Percentiles rank a stretch among this genome's conserved stretches.
Conservation (phyloP, 1,140 invertebrate genomes). For the Aphis craccivora region DNA sequence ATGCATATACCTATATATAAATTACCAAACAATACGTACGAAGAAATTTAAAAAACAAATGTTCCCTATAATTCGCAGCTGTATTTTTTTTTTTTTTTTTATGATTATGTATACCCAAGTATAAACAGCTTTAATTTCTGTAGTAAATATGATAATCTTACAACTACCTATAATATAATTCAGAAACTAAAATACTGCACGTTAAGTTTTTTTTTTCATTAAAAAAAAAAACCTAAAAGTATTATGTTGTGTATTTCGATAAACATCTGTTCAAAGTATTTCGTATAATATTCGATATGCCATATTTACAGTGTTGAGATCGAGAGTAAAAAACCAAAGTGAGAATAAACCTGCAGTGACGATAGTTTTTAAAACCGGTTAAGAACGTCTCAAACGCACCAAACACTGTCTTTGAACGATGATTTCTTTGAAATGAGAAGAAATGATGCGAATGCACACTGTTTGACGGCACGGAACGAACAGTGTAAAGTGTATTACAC, state of each 20-base stretch:
- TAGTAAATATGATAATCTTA: background rate
- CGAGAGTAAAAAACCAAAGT: background rate
- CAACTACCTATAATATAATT: background rate
- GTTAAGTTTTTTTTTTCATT: background rate
- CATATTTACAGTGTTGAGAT: background rate
- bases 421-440: background rate
- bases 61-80: too few species aligned
- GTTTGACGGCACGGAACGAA: background rate
- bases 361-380: slow-evolving; percentile 19
- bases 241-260: background rate
- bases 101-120: background rate
- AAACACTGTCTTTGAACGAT: background rate
- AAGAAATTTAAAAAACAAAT: too few species aligned
- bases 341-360: background rate
- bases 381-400: background rate
- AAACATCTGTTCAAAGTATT: background rate
- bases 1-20: too few species aligned
- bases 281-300: background rate
- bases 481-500: background rate
- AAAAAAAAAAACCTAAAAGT: background rate
- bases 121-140: background rate
- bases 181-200: background rate
- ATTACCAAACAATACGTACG: too few species aligned
- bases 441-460: background rate
- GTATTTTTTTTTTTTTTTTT: background rate